These are phyloP conservation scores for Eudasyphora cyanicolor DNA, from an alignment of 2,888 invertebrate genomes.

Conservation along the genomic window DNA sequence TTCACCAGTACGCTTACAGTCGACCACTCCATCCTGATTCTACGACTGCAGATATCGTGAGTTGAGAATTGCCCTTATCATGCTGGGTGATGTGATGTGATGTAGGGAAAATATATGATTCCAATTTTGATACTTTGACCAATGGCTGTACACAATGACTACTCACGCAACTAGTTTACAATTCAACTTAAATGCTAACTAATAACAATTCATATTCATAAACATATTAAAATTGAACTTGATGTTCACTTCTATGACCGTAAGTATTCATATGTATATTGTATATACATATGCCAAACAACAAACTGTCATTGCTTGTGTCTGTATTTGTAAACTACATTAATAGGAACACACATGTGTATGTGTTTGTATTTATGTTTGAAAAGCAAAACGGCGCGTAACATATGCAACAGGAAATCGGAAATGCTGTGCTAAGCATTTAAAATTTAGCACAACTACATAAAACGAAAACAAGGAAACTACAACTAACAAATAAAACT, in stretches of 20 bases:
- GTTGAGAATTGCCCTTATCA: too few species aligned
- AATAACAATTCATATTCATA: constrained; percentile 54
- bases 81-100: too few species aligned
- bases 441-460: constrained; percentile 53
- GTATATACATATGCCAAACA: too few species aligned
- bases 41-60: too few species aligned
- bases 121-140: too few species aligned
- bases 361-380: neutral
- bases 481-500: constrained; percentile 26
- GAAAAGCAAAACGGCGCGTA: constrained; percentile 51
- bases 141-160: constrained; percentile 4
- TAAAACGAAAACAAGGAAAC: constrained; percentile 3
- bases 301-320: neutral
- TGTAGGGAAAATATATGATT: too few species aligned
- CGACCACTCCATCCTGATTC: too few species aligned
- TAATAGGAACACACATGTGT: neutral
- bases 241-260: constrained; percentile 13
- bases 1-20: too few species aligned
- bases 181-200: constrained; percentile 40
- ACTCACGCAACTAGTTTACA: constrained; percentile 6
- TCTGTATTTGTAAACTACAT: neutral
- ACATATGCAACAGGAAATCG: constrained; percentile 62
- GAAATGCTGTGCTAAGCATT: constrained; percentile 61
- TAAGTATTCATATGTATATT: neutral
- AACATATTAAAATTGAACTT: constrained; percentile 54